Base-by-base conservation (phyloP, 2,888 invertebrate genomes). In the Temnothorax ravouxi region DNA sequence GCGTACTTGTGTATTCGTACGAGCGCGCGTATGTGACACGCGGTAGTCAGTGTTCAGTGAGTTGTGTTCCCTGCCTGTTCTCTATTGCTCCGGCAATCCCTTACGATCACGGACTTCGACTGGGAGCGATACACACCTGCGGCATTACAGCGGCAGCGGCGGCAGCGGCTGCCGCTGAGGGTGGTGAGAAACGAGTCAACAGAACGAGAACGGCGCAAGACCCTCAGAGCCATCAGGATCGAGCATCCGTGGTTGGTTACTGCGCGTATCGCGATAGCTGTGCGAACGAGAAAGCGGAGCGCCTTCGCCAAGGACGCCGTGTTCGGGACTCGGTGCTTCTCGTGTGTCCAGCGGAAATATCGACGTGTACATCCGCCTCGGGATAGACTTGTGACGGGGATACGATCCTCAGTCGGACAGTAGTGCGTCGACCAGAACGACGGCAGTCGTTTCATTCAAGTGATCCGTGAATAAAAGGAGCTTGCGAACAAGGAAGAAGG, bases 101-200 rank as follows among this genome's bases (percentile, higher is more conserved):
- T 74, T 84, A 75, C 47, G 29, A 47, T 86, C 84, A 41, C 54
- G 25, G 86, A 67, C 25, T 21, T 25, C 67, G 82, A 85, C 64
- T 80, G 86, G 77, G 79, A 86, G 21, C 77, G 56, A 59, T 81
- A 83, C 84, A 84, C 85, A 88, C 89, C 66, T 67, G 84, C 83
- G 84, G 88, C 82, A 69, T 54, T 67, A 84, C 89, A 85, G 87
- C 89, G 85, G 87, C 89, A 88, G 89, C 88, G 88, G 80, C 80
- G 86, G 88, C 88, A 88, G 80, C 80, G 86, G 88, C 89, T 89
- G 89, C 89, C 88, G 89, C 89, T 86, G 89, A 89, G 56, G 84
- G 82, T 87, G 87, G 83, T 77, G 81, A 83, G 52, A 80, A 3
- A 50, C 72, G 74, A 88, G 66, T 25, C 80, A 67, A 52, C 64